phyloP scores from a whole-genome alignment of 2,888 invertebrate genomes.

The Halictus quadricinctus region DNA sequence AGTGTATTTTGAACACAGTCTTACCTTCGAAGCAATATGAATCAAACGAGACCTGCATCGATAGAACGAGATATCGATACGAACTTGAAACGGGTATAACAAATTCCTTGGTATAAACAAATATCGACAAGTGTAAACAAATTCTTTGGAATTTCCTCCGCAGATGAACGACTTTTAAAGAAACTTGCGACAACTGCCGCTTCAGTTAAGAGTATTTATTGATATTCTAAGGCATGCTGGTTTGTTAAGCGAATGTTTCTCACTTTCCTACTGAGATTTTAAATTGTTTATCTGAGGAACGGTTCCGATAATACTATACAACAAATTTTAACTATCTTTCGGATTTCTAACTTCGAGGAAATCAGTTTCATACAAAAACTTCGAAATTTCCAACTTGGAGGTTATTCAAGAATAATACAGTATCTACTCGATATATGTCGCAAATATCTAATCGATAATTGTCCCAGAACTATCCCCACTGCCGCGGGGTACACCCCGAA shows the following conservation, averaged over 20 bases:
- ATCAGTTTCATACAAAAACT: not conserved
- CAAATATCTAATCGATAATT: no score
- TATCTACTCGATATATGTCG: no score
- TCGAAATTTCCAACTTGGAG: no score
- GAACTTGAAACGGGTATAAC: slow-evolving; percentile 13
- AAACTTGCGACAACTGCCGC: slow-evolving; percentile 8
- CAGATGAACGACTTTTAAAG: not conserved
- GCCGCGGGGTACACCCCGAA: no score
- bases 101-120: not conserved
- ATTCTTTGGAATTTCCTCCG: not conserved
- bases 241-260: not conserved
- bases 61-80: not conserved
- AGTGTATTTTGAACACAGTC: not conserved
- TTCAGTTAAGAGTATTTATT: slow-evolving; percentile 8
- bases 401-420: no score
- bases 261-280: not conserved
- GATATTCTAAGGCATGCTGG: not conserved
- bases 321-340: not conserved
- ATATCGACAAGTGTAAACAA: not conserved
- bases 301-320: not conserved
- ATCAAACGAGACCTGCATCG: not conserved
- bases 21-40: not conserved
- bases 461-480: no score
- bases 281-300: not conserved
- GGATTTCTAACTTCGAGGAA: not conserved